A percentile compares a stretch with the other conserved stretches of the same genome.
These are phyloP conservation scores for Rousettus leschenaultii DNA, from an alignment of 2,113 vertebrate species.

Conservation along the genomic window DNA sequence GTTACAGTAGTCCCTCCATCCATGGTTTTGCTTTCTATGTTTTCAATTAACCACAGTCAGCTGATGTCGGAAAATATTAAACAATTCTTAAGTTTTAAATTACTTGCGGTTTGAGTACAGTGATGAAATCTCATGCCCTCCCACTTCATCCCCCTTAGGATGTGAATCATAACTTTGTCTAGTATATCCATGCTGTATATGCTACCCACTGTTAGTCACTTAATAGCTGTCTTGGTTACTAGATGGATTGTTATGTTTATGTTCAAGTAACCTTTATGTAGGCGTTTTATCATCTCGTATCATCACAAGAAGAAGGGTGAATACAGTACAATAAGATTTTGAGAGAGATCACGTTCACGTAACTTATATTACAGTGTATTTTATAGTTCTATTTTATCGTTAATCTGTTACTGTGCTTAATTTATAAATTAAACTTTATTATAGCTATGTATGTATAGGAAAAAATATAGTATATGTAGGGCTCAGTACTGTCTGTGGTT, in stretches of 20 bases:
- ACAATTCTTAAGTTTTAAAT: neutral
- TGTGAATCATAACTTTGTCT: neutral
- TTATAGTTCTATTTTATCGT: neutral
- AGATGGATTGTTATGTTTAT: neutral
- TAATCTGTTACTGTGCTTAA: neutral
- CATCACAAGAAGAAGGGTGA: neutral
- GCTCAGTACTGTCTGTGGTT: neutral
- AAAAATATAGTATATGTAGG: neutral
- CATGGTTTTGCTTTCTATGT: neutral
- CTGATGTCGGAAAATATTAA: neutral
- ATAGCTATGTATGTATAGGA: neutral
- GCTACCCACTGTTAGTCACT: neutral
- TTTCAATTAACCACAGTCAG: neutral
- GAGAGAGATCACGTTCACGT: neutral
- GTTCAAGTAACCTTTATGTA: neutral
- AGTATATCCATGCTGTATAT: neutral
- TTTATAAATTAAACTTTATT: neutral
- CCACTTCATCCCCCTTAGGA: neutral
- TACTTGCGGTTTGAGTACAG: neutral
- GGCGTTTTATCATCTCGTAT: neutral
- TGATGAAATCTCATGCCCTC: neutral
- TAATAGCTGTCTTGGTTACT: neutral
- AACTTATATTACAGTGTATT: neutral
- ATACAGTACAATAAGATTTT: neutral
- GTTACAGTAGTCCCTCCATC: neutral